Evolutionary conservation across 92 coral and sea anemone species (phyloP), one percentile per base, ranked within the genome.

Genomic region (Umimayanthus kanabou): DNA sequence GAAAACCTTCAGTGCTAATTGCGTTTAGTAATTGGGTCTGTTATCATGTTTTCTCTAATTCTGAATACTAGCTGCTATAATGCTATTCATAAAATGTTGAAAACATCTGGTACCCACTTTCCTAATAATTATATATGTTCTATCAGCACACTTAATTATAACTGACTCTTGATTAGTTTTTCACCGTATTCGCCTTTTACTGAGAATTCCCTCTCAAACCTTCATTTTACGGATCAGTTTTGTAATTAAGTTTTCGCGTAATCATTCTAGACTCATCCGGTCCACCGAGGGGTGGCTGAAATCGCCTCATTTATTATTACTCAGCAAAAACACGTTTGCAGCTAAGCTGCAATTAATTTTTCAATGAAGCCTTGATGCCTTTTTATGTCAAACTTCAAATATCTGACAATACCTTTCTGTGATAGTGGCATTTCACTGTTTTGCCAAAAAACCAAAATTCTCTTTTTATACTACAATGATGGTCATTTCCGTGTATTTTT

Each of bases 61-160:
- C 70, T 88, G 88, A 84, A 87, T 88, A 84, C 87, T 80, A 79
- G 89, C 85, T 84, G 82, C 88, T 33, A 83, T 84, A 67, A 88
- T 90, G 61, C 89, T 88, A 81, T 90, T 90, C 87, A 89, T 76
- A 55, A 84, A 70, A 88, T 80, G 93, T 55, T 69, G 57, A 88
- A 88, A 90, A 90, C 94, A 92, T 90, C 93, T 92, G 94, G 91
- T 83, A 42, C 47, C 15, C 37, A 13, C 66, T 69, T 83, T 66
- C 87, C 65, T 49, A 2, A 58, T 53, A 80, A 76, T 85, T 66
- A 61, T 82, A 70, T 64, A 74, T 79, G 53, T 49, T 55, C 79
- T 33, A 88, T 45, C 81, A 45, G 33, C 40, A 73, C 71, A 81
- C 87, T 84, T 84, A 88, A 88, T 88, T 88, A 88, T 70, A 88